These are phyloP conservation scores for Saguinus imperator DNA, from an alignment of 2,113 vertebrate species.

Conservation along the genomic window DNA sequence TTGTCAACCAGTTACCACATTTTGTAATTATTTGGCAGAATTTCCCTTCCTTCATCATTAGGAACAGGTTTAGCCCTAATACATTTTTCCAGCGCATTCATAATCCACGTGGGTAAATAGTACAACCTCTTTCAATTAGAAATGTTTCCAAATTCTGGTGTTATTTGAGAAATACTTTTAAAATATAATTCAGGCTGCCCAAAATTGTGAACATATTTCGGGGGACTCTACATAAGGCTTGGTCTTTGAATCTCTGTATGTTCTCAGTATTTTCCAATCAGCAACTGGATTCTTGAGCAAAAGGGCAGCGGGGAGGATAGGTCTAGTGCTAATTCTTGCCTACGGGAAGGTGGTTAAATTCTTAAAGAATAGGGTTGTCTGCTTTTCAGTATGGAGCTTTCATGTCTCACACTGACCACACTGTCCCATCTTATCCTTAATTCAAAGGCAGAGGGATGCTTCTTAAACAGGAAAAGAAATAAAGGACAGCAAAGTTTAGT, in stretches of 20 bases:
- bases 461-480: not conserved
- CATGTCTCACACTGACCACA: slow-evolving; percentile 26
- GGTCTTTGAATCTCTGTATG: not conserved
- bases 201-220: not conserved
- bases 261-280: not conserved
- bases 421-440: not conserved
- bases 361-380: slow-evolving; percentile 54
- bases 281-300: slow-evolving; percentile 26
- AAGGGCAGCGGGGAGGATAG: not conserved
- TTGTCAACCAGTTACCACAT: not conserved
- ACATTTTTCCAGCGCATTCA: slow-evolving; percentile 22
- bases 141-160: slow-evolving; percentile 1
- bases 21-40: not conserved
- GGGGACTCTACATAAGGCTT: not conserved
- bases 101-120: not conserved
- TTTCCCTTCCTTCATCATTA: not conserved
- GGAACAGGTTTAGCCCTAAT: not conserved
- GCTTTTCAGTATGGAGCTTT: not conserved
- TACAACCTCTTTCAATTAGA: not conserved
- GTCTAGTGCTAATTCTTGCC: slow-evolving; percentile 1
- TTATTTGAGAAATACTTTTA: slow-evolving; percentile 17
- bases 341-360: slow-evolving; percentile 30
- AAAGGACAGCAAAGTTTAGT: not conserved
- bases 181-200: not conserved
- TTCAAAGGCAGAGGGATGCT: not conserved